These are phyloP conservation scores for Hesperia comma DNA, from an alignment of 2,888 invertebrate genomes.

Conservation along the genomic window DNA sequence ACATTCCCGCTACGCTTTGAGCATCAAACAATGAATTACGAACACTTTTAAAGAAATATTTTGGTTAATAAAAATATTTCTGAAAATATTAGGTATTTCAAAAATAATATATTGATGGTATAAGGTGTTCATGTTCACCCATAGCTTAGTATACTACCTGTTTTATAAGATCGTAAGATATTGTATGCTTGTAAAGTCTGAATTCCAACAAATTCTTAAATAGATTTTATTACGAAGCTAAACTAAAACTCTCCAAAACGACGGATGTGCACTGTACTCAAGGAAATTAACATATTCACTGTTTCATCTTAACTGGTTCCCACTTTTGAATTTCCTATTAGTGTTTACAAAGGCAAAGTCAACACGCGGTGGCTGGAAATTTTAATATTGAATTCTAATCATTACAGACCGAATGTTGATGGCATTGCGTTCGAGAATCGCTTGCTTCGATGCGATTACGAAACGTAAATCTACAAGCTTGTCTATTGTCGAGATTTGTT, in stretches of 20 bases:
- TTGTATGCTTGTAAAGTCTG: background rate
- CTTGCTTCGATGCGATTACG: constrained; percentile 49
- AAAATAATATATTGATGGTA: too few relatives aligned
- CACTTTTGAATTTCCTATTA: constrained; percentile 82
- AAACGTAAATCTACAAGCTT: constrained; percentile 61
- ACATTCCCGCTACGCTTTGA: too few relatives aligned
- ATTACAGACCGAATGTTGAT: constrained; percentile 35
- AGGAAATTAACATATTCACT: constrained; percentile 80
- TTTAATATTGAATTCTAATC: constrained; percentile 49
- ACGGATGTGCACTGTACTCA: constrained; percentile 44
- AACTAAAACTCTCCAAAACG: constrained; percentile 29
- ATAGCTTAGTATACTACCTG: too few relatives aligned
- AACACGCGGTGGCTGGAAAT: constrained; percentile 73
- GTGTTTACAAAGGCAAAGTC: constrained; percentile 81
- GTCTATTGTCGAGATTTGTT: constrained; percentile 76
- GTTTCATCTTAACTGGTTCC: constrained; percentile 80
- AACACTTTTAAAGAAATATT: too few relatives aligned
- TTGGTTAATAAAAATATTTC: too few relatives aligned
- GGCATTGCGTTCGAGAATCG: constrained; percentile 35
- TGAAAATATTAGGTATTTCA: too few relatives aligned
- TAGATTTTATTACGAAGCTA: constrained; percentile 28
- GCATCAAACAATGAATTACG: too few relatives aligned
- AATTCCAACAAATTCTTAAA: constrained; percentile 18
- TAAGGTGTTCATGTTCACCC: too few relatives aligned
- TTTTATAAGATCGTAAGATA: too few relatives aligned